Percentiles rank a stretch among this genome's conserved stretches.
Evolutionary conservation across 2,113 vertebrate species (phyloP).

Genomic region (Triplophysa dalaica): DNA sequence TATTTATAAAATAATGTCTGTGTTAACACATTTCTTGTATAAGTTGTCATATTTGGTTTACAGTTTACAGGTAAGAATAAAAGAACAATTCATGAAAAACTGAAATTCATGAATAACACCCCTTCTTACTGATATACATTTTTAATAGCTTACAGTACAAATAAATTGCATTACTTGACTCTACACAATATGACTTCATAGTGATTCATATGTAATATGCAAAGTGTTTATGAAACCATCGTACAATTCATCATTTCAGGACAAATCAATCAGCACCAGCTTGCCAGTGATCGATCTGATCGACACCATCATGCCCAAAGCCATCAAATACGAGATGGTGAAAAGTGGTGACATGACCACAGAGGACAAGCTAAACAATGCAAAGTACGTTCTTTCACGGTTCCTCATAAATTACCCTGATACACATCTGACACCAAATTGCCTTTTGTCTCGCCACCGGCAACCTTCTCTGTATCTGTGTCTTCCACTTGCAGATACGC

Average conservation of each 20-base stretch:
- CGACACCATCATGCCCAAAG: slow-evolving; percentile 86
- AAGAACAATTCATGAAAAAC: too few species aligned
- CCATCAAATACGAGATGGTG: slow-evolving; percentile 87
- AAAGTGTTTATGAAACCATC: not conserved
- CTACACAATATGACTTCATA: too few species aligned
- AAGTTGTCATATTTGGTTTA: too few species aligned
- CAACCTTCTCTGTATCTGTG: not conserved
- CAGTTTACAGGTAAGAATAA: too few species aligned
- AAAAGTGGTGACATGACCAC: slow-evolving; percentile 75
- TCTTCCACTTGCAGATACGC: slow-evolving; percentile 81
- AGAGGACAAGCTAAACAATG: slow-evolving; percentile 81
- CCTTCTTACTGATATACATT: too few species aligned
- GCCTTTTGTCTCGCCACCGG: slow-evolving; percentile 1
- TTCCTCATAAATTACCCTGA: slow-evolving; percentile 18
- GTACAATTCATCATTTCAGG: slow-evolving; percentile 71
- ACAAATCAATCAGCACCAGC: slow-evolving; percentile 90
- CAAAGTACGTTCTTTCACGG: slow-evolving; percentile 75
- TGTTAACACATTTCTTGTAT: too few species aligned
- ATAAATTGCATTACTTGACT: too few species aligned
- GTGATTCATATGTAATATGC: not conserved
- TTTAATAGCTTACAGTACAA: too few species aligned
- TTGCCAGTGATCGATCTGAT: slow-evolving; percentile 95
- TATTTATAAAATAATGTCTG: not conserved
- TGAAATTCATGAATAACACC: too few species aligned
- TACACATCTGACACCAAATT: slow-evolving; percentile 16